Evolutionary conservation across 2,113 vertebrate species (phyloP), one percentile per base, ranked within the genome.

Genomic region (Sapajus apella): DNA sequence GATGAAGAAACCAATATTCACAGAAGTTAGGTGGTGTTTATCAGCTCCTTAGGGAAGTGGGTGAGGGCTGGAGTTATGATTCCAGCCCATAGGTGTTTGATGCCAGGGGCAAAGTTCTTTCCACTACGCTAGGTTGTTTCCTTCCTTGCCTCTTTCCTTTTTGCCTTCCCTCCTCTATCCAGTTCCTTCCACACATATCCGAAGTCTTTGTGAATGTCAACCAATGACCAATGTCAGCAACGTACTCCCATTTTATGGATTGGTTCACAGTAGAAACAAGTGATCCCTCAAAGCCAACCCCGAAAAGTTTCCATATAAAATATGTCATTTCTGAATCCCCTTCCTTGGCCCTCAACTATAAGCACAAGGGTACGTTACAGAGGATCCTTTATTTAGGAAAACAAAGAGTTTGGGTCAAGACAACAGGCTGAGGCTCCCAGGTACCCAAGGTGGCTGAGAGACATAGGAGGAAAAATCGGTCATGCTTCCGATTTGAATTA

Each of bases 401-500:
- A 96, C 37, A 91, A 92, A 95, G 79, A 12, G 52, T 91, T 27
- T 55, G 43, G 66, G 55, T 76, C 21, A 35, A 81, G 84, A 84
- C 80, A 25, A 56, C 40, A 90, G 47, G 32, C 82, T 0, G 2
- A 55, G 66, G 81, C 50, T 66, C 79, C 82, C 96, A 21, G 86
- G 73, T 37, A 79, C 75, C 96, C 89, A 16, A 61, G 37, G 75
- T n/a, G 86, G 82, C 96, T 94, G 81, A 90, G 75, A 87, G 32
- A 23, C 93, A 64, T n/a, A 37, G 79, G 12, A 83, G 21, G 79
- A 75, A 88, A 95, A 91, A 27, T 5, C n/a, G 72, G 70, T 84
- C 77, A 76, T 70, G 55, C 70, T 94, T 96, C 89, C 47, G 0
- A 40, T 97, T 90, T 87, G 91, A 96, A 95, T 95, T 93, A 84